Evolutionary conservation across 2,113 vertebrate species (phyloP), one percentile per base, ranked within the genome.

Genomic region (Pelecanoides urinatrix): DNA sequence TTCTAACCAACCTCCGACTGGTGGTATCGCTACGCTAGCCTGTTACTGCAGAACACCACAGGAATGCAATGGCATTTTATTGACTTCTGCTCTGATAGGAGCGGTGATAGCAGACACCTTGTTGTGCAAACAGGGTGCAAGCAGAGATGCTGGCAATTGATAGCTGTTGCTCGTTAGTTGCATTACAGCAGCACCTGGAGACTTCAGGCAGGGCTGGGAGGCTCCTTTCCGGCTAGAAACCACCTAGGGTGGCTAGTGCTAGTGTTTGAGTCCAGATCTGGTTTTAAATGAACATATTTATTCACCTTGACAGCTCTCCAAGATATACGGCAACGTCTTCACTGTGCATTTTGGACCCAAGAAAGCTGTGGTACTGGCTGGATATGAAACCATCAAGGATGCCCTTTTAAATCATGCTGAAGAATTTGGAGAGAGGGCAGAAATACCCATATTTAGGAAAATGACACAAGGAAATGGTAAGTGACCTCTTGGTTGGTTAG

Each of bases 311-410:
- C 86, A 99, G 99, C 97, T 99, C n/a, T 98, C 98, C 62, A 97
- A 98, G 96, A 96, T 94, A 71, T 98, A 99, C 16, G 98, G 99
- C 11, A 97, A 97, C 0, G 84, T 99, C 58, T 99, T 98, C 74
- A 99, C 97, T 2, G 95, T 99, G 40, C 92, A 98, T 71, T 94
- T 99, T 61, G 99, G 98, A 36, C 94, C 97, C 29, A 97, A 94
- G 67, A 99, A 97, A 94, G 96, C 96, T 7, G 98, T 99, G 73
- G 98, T 99, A 9, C 94, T 99, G 72, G 96, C 98, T 18, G 98
- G 98, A 7, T 99, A 99, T 19, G 96, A 98, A 84, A 80, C 98
- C 20, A 98, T 99, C 86, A 99, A 97, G 91, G 97, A 99, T 49
- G 99, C 98, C 50, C 96, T 99, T 73, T 96, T 98, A 67, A 96